Evolutionary conservation across 2,797 vertebrate species (phyloP), one percentile per base, ranked within the genome.

Genomic region (Diceros bicornis): DNA sequence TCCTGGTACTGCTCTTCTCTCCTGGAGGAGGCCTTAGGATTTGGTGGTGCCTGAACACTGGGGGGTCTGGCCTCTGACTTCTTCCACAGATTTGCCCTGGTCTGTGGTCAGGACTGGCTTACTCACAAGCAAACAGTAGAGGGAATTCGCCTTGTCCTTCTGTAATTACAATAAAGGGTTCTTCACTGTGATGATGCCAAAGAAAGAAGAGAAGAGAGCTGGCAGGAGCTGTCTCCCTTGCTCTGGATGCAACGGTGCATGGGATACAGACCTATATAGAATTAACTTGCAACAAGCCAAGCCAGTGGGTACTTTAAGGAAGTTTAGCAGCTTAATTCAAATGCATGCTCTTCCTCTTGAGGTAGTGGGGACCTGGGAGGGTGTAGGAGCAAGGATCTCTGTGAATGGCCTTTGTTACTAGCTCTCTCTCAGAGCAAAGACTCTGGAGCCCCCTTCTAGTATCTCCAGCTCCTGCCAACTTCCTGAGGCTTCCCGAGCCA

Each of bases 151-250:
- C 62, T 27, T 47, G 34, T 85, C 55, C 62, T 77, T 71, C 50
- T 13, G 11, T 2, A 27, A 52, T 59, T 52, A 71, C 7, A 52
- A 14, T 32, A 91, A 34, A 25, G 25, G 21, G 13, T 41, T 23
- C 55, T 92, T 89, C 32, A 10, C 64, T 85, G 79, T 13, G 41
- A 83, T 81, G 74, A 96, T 50, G 29, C 29, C 3, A 23, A 55
- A 21, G 25, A 32, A 3, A 16, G 75, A n/a, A 64, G 20, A 9
- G 44, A 59, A 34, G 16, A 23, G 34, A 57, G 59, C 32, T 21
- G n/a, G 17, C 8, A 4, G 21, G 37, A 79, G 20, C 59, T 29
- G 18, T 32, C 9, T 41, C 32, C 41, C 64, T 75, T 18, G 18
- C 29, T 79, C 34, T 77, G 62, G 64, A 44, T 16, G n/a, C 20